Conservation (phyloP, 2,888 invertebrate species). For the Creontiades dilutus region DNA sequence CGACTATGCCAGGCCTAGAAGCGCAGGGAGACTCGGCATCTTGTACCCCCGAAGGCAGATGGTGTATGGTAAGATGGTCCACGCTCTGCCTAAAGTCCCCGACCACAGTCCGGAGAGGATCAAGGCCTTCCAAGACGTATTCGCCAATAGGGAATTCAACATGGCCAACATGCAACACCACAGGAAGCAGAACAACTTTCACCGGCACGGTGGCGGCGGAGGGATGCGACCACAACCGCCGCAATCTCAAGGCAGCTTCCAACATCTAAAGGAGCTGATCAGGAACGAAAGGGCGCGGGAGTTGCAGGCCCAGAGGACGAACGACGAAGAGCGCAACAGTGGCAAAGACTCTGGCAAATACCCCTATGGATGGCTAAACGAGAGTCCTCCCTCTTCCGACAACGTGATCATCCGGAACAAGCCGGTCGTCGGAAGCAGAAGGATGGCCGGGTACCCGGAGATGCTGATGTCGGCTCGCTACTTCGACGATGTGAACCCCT, state of each 20-base stretch:
- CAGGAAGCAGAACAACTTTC: constrained; percentile 72
- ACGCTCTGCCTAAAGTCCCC: constrained; percentile 66
- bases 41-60: constrained; percentile 78
- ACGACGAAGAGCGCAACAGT: constrained; percentile 84
- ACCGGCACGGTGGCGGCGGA: constrained; percentile 74
- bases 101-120: constrained; percentile 78
- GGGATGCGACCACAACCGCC: constrained; percentile 76
- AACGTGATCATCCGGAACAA: constrained; percentile 66
- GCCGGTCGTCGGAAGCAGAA: constrained; percentile 63
- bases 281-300: constrained; percentile 88
- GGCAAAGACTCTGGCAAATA: constrained; percentile 74
- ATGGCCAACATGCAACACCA: background rate
- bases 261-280: constrained; percentile 89
- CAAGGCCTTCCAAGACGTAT: constrained; percentile 80
- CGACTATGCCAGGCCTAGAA: constrained; percentile 78
- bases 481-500: constrained; percentile 70
- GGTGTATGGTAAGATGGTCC: constrained; percentile 84
- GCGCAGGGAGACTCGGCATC: constrained; percentile 77
- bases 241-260: constrained; percentile 80
- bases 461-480: constrained; percentile 72
- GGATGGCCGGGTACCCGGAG: constrained; percentile 73
- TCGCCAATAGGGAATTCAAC: constrained; percentile 48
- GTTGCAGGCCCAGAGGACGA: constrained; percentile 86
- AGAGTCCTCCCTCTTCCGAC: constrained; percentile 65
- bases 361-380: constrained; percentile 70